phyloP scores from a whole-genome alignment of 1,140 invertebrate species.

The Papilio machaon region DNA sequence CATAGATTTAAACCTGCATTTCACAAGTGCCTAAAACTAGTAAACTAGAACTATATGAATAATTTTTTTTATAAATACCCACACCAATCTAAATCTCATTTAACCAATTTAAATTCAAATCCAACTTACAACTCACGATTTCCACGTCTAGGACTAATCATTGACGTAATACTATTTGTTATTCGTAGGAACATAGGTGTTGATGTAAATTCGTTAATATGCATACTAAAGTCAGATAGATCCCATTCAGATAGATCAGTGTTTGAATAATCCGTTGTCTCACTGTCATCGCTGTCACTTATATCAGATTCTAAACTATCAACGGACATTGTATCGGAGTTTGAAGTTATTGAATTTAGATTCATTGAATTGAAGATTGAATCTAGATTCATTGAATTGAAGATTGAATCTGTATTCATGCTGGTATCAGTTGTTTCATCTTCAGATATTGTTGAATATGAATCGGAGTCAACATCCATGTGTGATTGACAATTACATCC shows the following conservation, averaged over 20 bases:
- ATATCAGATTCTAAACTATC: not conserved
- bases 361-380: too few species aligned
- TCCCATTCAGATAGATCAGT: conserved; percentile 50
- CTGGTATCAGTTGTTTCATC: not conserved
- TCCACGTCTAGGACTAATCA: not conserved
- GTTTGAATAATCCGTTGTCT: not conserved
- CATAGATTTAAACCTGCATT: too few species aligned
- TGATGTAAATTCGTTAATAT: conserved; percentile 39
- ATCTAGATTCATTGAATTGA: too few species aligned
- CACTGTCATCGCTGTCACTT: not conserved
- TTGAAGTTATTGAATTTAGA: not conserved
- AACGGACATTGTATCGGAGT: not conserved
- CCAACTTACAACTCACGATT: conserved; percentile 24
- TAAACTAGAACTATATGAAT: not conserved
- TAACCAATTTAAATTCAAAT: not conserved
- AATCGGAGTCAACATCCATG: not conserved
- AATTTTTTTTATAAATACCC: not conserved
- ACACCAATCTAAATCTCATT: not conserved
- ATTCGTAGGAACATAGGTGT: not conserved
- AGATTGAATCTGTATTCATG: too few species aligned
- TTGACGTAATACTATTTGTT: conserved; percentile 14
- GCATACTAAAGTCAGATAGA: conserved; percentile 46
- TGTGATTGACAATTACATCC: not conserved
- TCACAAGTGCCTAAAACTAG: not conserved
- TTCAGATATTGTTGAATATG: not conserved